Percentiles rank a stretch among this genome's conserved stretches.
Evolutionary conservation across 2,113 vertebrate genomes (phyloP).

Genomic region (Pogonocichla stellata): DNA sequence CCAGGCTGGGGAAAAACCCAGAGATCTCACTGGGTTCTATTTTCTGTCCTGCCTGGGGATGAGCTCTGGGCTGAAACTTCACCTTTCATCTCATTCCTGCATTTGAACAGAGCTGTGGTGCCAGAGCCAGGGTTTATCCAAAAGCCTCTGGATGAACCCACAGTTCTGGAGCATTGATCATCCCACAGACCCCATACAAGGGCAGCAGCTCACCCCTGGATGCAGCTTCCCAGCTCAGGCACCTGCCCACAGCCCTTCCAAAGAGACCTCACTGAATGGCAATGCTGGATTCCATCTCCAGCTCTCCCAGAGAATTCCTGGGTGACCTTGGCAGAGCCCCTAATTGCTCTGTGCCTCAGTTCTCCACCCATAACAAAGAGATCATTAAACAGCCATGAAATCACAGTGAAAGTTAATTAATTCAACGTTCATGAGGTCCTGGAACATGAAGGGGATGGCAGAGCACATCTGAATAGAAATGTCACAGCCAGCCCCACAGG

Average conservation of each 20-base stretch:
- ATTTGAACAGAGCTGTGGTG: neutral
- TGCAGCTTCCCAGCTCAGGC: neutral
- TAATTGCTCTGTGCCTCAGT: constrained; percentile 17
- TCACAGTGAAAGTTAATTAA: constrained; percentile 11
- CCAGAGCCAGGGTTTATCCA: neutral
- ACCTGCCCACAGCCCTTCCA: neutral
- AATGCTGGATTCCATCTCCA: neutral
- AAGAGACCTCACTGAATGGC: neutral
- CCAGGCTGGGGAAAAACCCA: constrained; percentile 49
- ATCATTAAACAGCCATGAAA: constrained; percentile 31
- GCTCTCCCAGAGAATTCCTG: neutral
- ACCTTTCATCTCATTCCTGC: constrained; percentile 26
- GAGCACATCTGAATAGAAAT: neutral
- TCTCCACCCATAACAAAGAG: constrained; percentile 24
- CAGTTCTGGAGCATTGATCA: neutral
- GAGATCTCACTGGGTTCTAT: constrained; percentile 50
- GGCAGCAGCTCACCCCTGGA: neutral
- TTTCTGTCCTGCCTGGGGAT: constrained; percentile 58
- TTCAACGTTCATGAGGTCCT: neutral
- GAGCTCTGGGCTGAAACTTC: constrained; percentile 46
- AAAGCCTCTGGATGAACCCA: neutral
- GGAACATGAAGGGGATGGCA: neutral
- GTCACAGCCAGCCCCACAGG: neutral
- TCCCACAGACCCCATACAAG: neutral
- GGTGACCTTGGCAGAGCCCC: neutral